A percentile compares a stretch with the other conserved stretches of the same genome.
Evolutionary conservation across 2,888 invertebrate species (phyloP).

Genomic region (Pyralis farinalis): DNA sequence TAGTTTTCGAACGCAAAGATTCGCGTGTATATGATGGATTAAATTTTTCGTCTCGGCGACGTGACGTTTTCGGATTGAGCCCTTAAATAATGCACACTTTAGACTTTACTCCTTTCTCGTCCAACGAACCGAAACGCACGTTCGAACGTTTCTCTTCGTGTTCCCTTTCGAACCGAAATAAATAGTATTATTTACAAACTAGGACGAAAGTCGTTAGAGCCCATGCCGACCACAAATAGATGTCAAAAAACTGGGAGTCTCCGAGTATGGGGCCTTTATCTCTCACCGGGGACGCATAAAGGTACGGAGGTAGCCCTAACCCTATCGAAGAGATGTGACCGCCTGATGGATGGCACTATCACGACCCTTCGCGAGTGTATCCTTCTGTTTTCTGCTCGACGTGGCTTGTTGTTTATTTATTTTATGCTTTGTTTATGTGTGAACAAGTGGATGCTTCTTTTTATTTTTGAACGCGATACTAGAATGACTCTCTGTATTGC

Average conservation of each 20-base stretch:
- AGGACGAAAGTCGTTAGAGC: slow-evolving; percentile 62
- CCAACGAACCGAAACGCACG: background rate
- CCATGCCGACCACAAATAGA: slow-evolving; percentile 76
- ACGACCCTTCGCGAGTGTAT: slow-evolving; percentile 59
- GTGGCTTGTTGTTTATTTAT: slow-evolving; percentile 71
- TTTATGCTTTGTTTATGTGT: slow-evolving; percentile 72
- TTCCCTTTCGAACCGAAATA: slow-evolving; percentile 19
- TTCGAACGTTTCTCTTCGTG: slow-evolving; percentile 13
- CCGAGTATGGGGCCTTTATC: slow-evolving; percentile 66
- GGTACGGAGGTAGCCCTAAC: slow-evolving; percentile 77
- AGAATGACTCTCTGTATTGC: slow-evolving; percentile 18
- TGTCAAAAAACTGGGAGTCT: slow-evolving; percentile 75
- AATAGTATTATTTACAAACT: slow-evolving; percentile 15
- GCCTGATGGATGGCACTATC: slow-evolving; percentile 76
- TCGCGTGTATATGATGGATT: slow-evolving; percentile 61
- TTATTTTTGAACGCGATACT: slow-evolving; percentile 20
- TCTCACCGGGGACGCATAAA: slow-evolving; percentile 76
- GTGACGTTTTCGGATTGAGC: slow-evolving; percentile 53
- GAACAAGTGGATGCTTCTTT: slow-evolving; percentile 40
- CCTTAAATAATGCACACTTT: slow-evolving; percentile 55
- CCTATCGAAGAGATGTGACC: slow-evolving; percentile 78
- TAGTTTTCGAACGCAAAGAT: slow-evolving; percentile 32
- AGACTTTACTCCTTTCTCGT: slow-evolving; percentile 16
- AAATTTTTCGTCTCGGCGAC: slow-evolving; percentile 65
- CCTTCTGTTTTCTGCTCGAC: slow-evolving; percentile 59